Base-by-base conservation (phyloP, 2,797 vertebrate genomes). In the Nannoperca obscura region DNA sequence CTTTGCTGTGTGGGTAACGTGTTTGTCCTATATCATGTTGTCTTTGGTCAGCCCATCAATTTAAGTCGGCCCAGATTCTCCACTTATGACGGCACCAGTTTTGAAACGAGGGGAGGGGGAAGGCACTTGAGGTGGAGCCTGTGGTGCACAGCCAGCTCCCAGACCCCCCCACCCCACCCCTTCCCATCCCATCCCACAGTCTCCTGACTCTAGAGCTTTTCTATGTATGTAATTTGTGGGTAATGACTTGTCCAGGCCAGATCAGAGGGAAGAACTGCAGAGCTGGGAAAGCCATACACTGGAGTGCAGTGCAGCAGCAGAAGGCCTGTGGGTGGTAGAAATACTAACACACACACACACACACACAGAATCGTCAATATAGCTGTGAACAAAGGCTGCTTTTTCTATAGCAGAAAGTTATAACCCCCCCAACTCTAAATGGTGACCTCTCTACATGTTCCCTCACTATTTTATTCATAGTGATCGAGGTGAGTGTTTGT, bases 181-280 rank as follows among this genome's bases (percentile, higher is more conserved):
- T n/a, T n/a, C 24, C 24, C 24, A n/a, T n/a, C 24, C 24, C 65
- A n/a, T 32, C 64, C 81, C 62, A 9, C 70, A 61, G 76, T 59
- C 80, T 80, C 67, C 66, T 36, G 61, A 34, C 80, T 69, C 47
- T 55, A 57, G 32, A 83, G 64, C 81, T 63, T 69, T 58, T n/a
- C n/a, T n/a, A n/a, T n/a, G n/a, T 90, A 85, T 87, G 85, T 86
- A 81, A 91, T 84, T 64, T 84, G 64, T 66, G 84, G 82, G 75
- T 92, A 90, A 92, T 92, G 85, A 82, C 81, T 92, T 86, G 87
- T 84, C 79, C 88, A 67, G 87, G 63, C 71, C 14, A 1, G 40
- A 69, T 80, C 30, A 27, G 60, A 71, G 64, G 34, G 71, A 69
- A 46, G 76, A 70, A 77, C 65, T 52, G 73, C 54, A 34, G 81